Evolutionary conservation across 92 coral and sea anemone genomes (phyloP), one percentile per base, ranked within the genome.

Genomic region (Heliopora coerulea): DNA sequence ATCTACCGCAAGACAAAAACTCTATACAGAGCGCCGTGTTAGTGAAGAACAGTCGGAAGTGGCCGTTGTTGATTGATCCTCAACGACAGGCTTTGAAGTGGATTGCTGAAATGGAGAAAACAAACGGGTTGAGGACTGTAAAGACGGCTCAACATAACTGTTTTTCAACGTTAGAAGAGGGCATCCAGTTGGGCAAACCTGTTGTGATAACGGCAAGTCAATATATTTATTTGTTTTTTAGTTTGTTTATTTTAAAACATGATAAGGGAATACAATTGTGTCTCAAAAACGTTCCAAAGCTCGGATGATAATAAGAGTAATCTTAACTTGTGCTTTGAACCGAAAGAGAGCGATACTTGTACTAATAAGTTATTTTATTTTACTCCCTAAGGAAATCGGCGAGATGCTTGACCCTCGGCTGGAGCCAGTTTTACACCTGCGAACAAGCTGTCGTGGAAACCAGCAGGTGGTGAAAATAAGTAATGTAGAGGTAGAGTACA

Each of bases 21-120:
- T 87, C 98, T 15, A 79, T 93, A 40, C 70, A 82, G 84, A 93
- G 87, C 57, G 98, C 96, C 19, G 89, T 80, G 44, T 63, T 93
- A 23, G 91, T 93, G 46, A 85, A 87, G 59, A 90, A 93, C 65
- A 83, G 91, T 77, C 96, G 87, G 80, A 88, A 86, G 41, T 93
- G 98, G 98, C 98, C 98, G 46, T 82, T 90, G 29, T 78, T 93
- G 59, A 87, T 93, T 31, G 98, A 93, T 62, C 98, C 98, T 30
- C 98, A 93, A 83, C 91, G 85, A 78, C 98, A 93, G 65, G 98
- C 96, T 4, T 61, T 85, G 7, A 88, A 88, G 78, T 93, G 98
- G 98, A 90, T 93, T 62, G 69, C 83, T 59, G 82, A 82, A 80
- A 90, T 86, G 85, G 98, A 93, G 79, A 83, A 82, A 65, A 85